These are phyloP conservation scores for Schizothorax lantsangensis DNA, from an alignment of 2,797 vertebrate genomes.

Conservation along the genomic window DNA sequence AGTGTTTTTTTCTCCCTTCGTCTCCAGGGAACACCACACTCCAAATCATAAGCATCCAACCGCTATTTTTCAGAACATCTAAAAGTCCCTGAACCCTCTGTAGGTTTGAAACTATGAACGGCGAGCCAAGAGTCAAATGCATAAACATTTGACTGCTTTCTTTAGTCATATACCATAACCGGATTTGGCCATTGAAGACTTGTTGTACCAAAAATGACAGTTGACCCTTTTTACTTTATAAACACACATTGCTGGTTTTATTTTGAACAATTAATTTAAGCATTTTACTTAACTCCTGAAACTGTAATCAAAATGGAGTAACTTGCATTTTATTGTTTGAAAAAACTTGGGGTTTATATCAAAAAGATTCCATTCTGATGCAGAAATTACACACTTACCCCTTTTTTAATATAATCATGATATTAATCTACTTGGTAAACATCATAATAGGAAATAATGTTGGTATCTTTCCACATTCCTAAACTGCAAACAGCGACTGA, in stretches of 20 bases:
- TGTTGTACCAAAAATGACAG: not conserved
- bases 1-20: slow-evolving; percentile 42
- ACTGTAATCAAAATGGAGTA: not conserved
- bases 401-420: not conserved
- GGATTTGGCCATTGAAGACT: not conserved
- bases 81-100: slow-evolving; percentile 4
- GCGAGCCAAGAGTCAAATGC: slow-evolving; percentile 16
- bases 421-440: not conserved
- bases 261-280: not conserved
- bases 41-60: slow-evolving; percentile 44
- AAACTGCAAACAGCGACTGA: not conserved
- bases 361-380: not conserved
- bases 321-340: not conserved
- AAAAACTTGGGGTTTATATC: not conserved
- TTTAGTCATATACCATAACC: not conserved
- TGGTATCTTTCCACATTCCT: not conserved
- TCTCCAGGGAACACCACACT: slow-evolving; percentile 44
- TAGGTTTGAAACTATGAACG: not conserved
- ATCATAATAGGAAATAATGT: not conserved
- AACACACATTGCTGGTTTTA: not conserved
- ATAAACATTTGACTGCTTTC: slow-evolving; percentile 2
- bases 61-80: slow-evolving; percentile 32
- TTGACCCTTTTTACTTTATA: not conserved
- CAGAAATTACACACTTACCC: not conserved
- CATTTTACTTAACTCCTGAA: not conserved